These are phyloP conservation scores for Dendroctonus valens DNA, from an alignment of 1,140 invertebrate species.

Conservation along the genomic window DNA sequence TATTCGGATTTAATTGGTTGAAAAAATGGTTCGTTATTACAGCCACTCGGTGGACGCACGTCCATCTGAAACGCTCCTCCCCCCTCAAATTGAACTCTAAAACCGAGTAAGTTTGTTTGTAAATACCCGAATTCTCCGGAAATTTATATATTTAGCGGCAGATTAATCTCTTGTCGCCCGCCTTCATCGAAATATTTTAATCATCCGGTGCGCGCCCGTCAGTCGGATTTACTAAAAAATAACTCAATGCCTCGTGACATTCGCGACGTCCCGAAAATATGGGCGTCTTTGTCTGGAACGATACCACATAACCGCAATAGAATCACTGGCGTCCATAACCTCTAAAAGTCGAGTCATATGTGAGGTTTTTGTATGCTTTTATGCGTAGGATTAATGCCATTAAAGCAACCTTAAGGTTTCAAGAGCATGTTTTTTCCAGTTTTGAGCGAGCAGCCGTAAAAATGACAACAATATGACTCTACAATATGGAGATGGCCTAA, in stretches of 20 bases:
- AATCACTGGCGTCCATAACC: background rate
- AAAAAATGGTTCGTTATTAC: too few relatives aligned
- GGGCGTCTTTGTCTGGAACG: slow-evolving; percentile 19
- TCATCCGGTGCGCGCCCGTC: slow-evolving; percentile 41
- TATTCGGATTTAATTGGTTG: background rate
- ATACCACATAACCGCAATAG: slow-evolving; percentile 1
- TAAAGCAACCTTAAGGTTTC: too few relatives aligned
- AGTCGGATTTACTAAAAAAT: slow-evolving; percentile 40
- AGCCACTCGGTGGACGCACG: too few relatives aligned
- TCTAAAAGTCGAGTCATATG: too few relatives aligned
- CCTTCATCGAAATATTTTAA: slow-evolving; percentile 44
- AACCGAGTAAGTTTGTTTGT: slow-evolving; percentile 46
- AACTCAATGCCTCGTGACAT: slow-evolving; percentile 39
- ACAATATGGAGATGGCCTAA: too few relatives aligned
- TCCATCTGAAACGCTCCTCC: too few relatives aligned
- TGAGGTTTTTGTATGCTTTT: too few relatives aligned
- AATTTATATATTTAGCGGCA: slow-evolving; percentile 50
- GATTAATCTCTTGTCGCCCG: slow-evolving; percentile 47
- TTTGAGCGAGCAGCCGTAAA: too few relatives aligned
- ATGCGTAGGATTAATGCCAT: too few relatives aligned
- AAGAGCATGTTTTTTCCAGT: too few relatives aligned
- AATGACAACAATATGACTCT: too few relatives aligned
- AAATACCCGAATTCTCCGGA: slow-evolving; percentile 48
- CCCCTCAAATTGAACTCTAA: background rate
- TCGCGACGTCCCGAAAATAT: slow-evolving; percentile 24